Evolutionary conservation across 2,797 vertebrate genomes (phyloP).

Genomic region (Pelochelys cantorii): DNA sequence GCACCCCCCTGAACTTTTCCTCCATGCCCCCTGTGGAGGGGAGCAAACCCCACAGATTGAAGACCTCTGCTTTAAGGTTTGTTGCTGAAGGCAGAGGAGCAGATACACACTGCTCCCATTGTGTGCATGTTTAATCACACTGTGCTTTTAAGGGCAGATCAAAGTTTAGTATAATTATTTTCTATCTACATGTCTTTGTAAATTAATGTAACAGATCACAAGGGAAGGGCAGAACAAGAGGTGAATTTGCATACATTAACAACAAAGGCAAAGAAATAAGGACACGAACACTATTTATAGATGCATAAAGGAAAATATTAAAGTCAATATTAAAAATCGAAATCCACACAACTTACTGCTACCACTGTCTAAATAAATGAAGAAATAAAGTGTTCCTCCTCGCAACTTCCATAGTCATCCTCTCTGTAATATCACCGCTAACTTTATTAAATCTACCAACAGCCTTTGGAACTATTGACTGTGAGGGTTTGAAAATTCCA

Average conservation of each 20-base stretch:
- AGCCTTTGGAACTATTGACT: conserved; percentile 20
- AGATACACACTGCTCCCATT: conserved; percentile 42
- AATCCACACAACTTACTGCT: conserved; percentile 50
- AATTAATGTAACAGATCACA: conserved; percentile 71
- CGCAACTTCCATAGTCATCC: conserved; percentile 15
- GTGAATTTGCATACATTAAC: conserved; percentile 68
- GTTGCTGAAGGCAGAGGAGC: conserved; percentile 62
- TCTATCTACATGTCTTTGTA: conserved; percentile 67
- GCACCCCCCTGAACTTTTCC: too few species aligned
- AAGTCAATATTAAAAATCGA: conserved; percentile 56
- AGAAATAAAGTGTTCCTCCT: conserved; percentile 48
- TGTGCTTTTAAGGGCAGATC: conserved; percentile 71
- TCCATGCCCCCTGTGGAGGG: too few species aligned
- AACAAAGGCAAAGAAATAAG: conserved; percentile 67
- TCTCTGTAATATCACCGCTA: conserved; percentile 38
- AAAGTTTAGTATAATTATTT: conserved; percentile 77
- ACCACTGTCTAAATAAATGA: conserved; percentile 49
- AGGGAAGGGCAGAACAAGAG: conserved; percentile 70
- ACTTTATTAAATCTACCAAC: conserved; percentile 39
- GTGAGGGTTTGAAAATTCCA: conserved; percentile 19
- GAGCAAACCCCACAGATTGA: too few species aligned
- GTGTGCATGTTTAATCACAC: conserved; percentile 41
- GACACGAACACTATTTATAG: conserved; percentile 65
- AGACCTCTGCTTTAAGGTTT: conserved; percentile 1
- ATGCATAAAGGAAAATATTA: conserved; percentile 70